Base-by-base conservation (phyloP, 1,140 invertebrate genomes). In the Vanessa atalanta region DNA sequence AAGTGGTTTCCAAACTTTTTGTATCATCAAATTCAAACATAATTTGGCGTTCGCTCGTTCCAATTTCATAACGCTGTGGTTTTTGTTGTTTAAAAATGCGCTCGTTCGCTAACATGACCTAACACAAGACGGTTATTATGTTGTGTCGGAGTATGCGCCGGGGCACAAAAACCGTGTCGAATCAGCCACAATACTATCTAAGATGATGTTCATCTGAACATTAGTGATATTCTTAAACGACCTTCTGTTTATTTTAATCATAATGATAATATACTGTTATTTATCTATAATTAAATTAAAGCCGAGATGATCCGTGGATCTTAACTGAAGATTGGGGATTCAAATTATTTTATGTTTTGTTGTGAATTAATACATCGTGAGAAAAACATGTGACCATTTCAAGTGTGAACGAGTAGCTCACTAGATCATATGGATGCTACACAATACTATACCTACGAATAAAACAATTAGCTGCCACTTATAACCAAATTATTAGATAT, bases 91-190 rank as follows among this genome's bases (percentile, higher is more conserved):
- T 50, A 63, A 70, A 70, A 70, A 63, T 20, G 57, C n/a, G 20
- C 71, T 78, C 65, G 75, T 76, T 80, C 76, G 76, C 72, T 82
- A 43, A 75, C 85, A 81, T 85, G 88, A 88, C 86, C 86, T 88
- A 83, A 83, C 83, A 81, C 85, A 89, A 88, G 75, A 63, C 65
- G 70, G 76, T 81, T 79, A 84, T 83, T 81, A 82, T 82, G 82
- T 83, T 79, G 73, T 55, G 71, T 73, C 80, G 53, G 74, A 67
- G 69, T 79, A 79, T 80, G 83, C 82, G 80, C 78, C 78, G 67
- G 76, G 73, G 78, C 77, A 85, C 79, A 90, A 90, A 89, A 90
- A 88, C 83, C 86, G 79, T 84, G 79, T 77, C 87, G 79, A 88
- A 90, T 90, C 80, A 78, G 63, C 64, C 80, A 85, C 82, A 88